These are phyloP conservation scores for Latrodectus hesperus DNA, from an alignment of 2,888 invertebrate genomes.

Conservation along the genomic window DNA sequence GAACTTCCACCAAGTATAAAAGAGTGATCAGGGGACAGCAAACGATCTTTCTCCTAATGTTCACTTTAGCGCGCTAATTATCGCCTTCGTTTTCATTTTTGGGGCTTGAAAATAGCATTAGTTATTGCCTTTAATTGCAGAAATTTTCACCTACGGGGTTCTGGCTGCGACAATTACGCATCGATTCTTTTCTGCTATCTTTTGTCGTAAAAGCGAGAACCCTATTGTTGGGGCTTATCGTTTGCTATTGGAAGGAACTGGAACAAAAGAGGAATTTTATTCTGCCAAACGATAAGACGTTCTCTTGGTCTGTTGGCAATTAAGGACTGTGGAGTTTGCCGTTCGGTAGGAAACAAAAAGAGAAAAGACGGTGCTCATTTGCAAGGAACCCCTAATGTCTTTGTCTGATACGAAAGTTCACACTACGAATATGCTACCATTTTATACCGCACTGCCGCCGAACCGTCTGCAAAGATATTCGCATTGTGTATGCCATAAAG, in stretches of 20 bases:
- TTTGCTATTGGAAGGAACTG: slow-evolving; percentile 47
- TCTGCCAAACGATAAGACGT: slow-evolving; percentile 58
- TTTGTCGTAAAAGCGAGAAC: slow-evolving; percentile 53
- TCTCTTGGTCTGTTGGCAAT: slow-evolving; percentile 42
- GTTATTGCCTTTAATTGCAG: slow-evolving; percentile 69
- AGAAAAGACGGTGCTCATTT: slow-evolving; percentile 47
- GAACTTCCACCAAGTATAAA: slow-evolving; percentile 11
- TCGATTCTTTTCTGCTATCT: slow-evolving; percentile 65
- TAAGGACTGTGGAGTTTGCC: slow-evolving; percentile 36
- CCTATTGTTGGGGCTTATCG: slow-evolving; percentile 61
- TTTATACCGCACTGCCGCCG: neutral
- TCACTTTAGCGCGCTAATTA: slow-evolving; percentile 62
- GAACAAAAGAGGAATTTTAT: slow-evolving; percentile 38
- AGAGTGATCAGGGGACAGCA: slow-evolving; percentile 32
- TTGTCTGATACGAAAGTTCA: slow-evolving; percentile 25
- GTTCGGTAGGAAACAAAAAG: slow-evolving; percentile 34
- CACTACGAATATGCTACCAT: neutral
- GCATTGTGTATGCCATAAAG: too few relatives aligned
- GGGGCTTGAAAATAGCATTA: slow-evolving; percentile 57
- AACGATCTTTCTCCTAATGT: slow-evolving; percentile 54
- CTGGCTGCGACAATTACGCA: slow-evolving; percentile 60
- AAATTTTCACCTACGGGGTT: slow-evolving; percentile 62
- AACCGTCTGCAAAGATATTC: neutral
- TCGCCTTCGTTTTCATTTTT: slow-evolving; percentile 63
- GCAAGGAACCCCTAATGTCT: slow-evolving; percentile 40